A percentile compares a stretch with the other conserved stretches of the same genome.
These are phyloP conservation scores for Synergus laeviventris DNA, from an alignment of 2,888 invertebrate genomes.

Conservation along the genomic window DNA sequence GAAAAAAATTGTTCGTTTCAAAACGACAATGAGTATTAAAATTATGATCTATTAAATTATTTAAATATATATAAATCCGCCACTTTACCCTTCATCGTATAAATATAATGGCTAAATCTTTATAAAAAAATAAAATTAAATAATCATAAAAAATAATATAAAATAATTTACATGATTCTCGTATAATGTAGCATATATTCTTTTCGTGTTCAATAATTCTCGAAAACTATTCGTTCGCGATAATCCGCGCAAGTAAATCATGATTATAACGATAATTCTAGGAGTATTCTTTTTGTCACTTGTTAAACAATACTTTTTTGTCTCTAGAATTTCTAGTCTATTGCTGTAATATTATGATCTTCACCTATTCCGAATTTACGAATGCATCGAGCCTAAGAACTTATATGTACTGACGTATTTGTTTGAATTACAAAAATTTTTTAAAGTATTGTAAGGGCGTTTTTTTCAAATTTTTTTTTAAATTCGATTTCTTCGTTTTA, in stretches of 20 bases:
- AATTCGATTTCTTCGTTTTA: too few species aligned
- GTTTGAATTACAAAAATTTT: background rate
- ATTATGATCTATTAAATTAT: constrained; percentile 48
- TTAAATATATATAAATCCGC: constrained; percentile 50
- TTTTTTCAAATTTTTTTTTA: too few species aligned
- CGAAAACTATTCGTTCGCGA: constrained; percentile 45
- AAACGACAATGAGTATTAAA: constrained; percentile 64
- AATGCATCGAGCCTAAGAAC: background rate
- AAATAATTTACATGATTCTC: constrained; percentile 67
- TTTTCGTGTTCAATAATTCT: constrained; percentile 8
- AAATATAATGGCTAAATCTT: constrained; percentile 62
- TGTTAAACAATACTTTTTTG: constrained; percentile 28
- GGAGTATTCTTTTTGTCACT: constrained; percentile 39
- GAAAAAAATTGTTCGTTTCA: constrained; percentile 53
- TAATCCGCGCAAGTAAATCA: constrained; percentile 12
- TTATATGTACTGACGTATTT: background rate
- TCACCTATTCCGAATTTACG: constrained; percentile 12
- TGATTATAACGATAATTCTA: constrained; percentile 11
- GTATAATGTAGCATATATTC: constrained; percentile 52
- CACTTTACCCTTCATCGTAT: constrained; percentile 48
- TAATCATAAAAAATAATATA: constrained; percentile 70
- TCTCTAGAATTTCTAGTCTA: constrained; percentile 19
- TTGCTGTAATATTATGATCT: constrained; percentile 15
- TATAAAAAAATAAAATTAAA: constrained; percentile 71
- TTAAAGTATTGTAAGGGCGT: background rate